Evolutionary conservation across 2,113 vertebrate genomes (phyloP), one percentile per base, ranked within the genome.

Genomic region (Gadus chalcogrammus): DNA sequence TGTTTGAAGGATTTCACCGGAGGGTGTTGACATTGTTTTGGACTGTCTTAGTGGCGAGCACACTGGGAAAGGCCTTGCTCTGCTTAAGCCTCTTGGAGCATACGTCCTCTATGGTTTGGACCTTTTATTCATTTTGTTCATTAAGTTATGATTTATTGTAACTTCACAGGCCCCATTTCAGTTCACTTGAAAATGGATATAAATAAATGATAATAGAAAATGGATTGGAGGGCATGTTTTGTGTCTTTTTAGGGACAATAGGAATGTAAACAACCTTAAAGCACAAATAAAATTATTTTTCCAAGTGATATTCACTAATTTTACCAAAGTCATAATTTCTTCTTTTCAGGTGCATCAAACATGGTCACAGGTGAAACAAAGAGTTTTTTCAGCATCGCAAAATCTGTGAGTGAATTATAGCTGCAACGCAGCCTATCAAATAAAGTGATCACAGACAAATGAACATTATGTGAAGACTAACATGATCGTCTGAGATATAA

Each of bases 311-410:
- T 71, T 66, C 69, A 65, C 71, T 70, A 69, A 13, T 74, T 69
- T 61, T 78, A 75, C 31, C 17, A 75, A 84, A 74, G 24, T 56
- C 81, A 77, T 87, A 81, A 67, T 85, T 82, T 79, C 69, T 84
- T 78, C 82, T 87, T 92, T 92, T 61, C 92, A 99, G 97, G 97
- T 80, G 97, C 97, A 15, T 99, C 97, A 84, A 99, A 97, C 90
- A 96, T 97, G 95, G 97, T 99, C 78, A 99, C 97, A 64, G 97
- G 97, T 79, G 97, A 99, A 90, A 99, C 97, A 86, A 99, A 99
- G 94, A 99, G 97, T 91, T 99, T 99, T 93, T 99, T 99, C 90
- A 99, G 97, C 91, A 98, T 99, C 91, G 97, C 97, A 79, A 99
- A 98, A 93, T 99, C 97, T 67, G 97, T 99, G 91, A 97, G 97